Conservation (phyloP, 2,797 vertebrate genomes). For the Alosa sapidissima region DNA sequence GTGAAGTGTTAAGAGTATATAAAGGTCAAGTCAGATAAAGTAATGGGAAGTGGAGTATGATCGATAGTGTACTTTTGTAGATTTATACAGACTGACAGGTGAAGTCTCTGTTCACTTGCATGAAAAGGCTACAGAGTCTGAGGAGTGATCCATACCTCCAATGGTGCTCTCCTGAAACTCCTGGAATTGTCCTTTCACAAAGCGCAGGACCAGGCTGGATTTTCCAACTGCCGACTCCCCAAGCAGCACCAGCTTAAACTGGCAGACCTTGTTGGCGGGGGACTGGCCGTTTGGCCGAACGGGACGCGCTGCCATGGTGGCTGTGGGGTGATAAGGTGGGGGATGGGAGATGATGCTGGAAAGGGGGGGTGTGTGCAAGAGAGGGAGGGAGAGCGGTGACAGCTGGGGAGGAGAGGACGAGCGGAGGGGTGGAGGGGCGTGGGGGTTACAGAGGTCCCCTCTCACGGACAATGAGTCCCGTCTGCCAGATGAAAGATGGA, state of each 20-base stretch:
- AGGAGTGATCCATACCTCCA: slow-evolving; percentile 69
- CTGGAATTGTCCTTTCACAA: slow-evolving; percentile 84
- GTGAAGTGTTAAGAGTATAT: neutral
- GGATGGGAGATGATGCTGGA: slow-evolving; percentile 32
- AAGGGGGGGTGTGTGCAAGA: slow-evolving; percentile 27
- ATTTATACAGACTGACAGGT: neutral
- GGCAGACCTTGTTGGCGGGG: slow-evolving; percentile 81
- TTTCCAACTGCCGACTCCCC: slow-evolving; percentile 86
- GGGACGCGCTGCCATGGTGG: slow-evolving; percentile 74
- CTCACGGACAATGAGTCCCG: slow-evolving; percentile 26
- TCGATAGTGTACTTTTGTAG: neutral
- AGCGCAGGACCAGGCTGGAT: slow-evolving; percentile 83
- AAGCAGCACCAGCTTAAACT: slow-evolving; percentile 84
- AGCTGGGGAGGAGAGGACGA: slow-evolving; percentile 28
- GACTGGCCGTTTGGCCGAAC: slow-evolving; percentile 79
- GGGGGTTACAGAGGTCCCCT: slow-evolving; percentile 22
- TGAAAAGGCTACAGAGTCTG: neutral
- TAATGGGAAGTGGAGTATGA: neutral
- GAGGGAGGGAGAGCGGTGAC: slow-evolving; percentile 31
- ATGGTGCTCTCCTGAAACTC: slow-evolving; percentile 86
- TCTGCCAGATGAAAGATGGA: slow-evolving; percentile 34
- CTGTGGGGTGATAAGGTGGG: slow-evolving; percentile 44
- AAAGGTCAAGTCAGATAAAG: neutral
- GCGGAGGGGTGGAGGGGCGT: slow-evolving; percentile 16
- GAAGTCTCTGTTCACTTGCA: neutral